These are phyloP conservation scores for Apodemus sylvaticus DNA, from an alignment of 2,113 vertebrate genomes.

Conservation along the genomic window DNA sequence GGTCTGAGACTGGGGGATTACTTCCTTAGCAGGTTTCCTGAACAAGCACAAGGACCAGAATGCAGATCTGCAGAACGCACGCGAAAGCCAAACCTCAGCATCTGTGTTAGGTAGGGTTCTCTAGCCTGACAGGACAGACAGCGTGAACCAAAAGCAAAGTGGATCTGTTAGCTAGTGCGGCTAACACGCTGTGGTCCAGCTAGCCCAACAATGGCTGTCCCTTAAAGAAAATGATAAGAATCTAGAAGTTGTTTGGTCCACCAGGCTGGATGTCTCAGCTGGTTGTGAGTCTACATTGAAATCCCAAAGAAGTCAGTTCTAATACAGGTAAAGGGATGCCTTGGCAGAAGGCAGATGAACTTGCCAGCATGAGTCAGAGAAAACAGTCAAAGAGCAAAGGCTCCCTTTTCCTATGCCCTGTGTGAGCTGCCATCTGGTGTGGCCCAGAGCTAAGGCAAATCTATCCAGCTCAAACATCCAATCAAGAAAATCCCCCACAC, in stretches of 20 bases:
- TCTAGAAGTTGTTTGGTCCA: not conserved
- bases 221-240: not conserved
- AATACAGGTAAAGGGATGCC: not conserved
- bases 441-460: not conserved
- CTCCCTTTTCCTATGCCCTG: not conserved
- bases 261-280: not conserved
- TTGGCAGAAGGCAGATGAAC: not conserved
- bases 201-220: not conserved
- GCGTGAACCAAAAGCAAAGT: not conserved
- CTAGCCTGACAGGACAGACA: not conserved
- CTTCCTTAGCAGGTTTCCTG: not conserved
- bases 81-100: not conserved
- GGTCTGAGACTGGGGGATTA: not conserved
- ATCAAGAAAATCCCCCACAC: not conserved
- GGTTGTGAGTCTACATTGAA: not conserved
- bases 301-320: not conserved
- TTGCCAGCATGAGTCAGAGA: not conserved
- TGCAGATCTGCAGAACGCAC: not conserved
- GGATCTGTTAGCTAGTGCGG: not conserved
- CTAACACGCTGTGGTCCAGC: not conserved
- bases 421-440: not conserved
- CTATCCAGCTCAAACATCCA: not conserved
- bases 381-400: not conserved
- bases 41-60: not conserved
- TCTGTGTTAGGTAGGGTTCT: not conserved